phyloP scores from a whole-genome alignment of 2,797 vertebrate genomes.

The Hippoglossus hippoglossus region DNA sequence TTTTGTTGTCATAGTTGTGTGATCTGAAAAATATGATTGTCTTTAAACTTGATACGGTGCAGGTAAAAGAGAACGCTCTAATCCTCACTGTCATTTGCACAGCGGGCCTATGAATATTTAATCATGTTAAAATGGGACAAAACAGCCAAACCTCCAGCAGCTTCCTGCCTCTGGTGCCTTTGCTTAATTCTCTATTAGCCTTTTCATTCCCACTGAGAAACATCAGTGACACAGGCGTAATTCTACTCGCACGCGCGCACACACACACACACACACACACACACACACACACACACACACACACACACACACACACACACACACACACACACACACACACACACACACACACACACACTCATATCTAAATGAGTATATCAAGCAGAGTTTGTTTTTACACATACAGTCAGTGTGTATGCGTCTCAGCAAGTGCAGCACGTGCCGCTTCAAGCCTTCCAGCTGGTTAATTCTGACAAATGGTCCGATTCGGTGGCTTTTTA shows the following conservation, averaged over 20 bases:
- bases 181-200: slow-evolving; percentile 42
- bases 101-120: slow-evolving; percentile 45
- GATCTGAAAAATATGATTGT: neutral
- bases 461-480: slow-evolving; percentile 38
- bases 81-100: slow-evolving; percentile 32
- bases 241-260: no score
- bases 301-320: neutral
- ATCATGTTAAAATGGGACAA: slow-evolving; percentile 54
- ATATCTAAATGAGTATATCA: slow-evolving; percentile 30
- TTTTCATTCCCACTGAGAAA: slow-evolving; percentile 31
- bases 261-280: no score
- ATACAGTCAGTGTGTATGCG: slow-evolving; percentile 11
- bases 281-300: no score
- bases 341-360: slow-evolving; percentile 7
- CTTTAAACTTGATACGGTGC: neutral
- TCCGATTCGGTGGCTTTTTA: slow-evolving; percentile 38
- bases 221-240: slow-evolving; percentile 7
- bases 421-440: slow-evolving; percentile 21
- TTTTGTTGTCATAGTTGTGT: no score
- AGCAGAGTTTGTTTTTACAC: slow-evolving; percentile 27
- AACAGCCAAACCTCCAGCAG: slow-evolving; percentile 37
- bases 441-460: slow-evolving; percentile 27
- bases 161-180: slow-evolving; percentile 37
- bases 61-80: slow-evolving; percentile 19
- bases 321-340: slow-evolving; percentile 1